Percentiles rank a stretch among this genome's conserved stretches.
These are phyloP conservation scores for Pseudoatta argentina DNA, from an alignment of 1,140 invertebrate species.

Conservation along the genomic window DNA sequence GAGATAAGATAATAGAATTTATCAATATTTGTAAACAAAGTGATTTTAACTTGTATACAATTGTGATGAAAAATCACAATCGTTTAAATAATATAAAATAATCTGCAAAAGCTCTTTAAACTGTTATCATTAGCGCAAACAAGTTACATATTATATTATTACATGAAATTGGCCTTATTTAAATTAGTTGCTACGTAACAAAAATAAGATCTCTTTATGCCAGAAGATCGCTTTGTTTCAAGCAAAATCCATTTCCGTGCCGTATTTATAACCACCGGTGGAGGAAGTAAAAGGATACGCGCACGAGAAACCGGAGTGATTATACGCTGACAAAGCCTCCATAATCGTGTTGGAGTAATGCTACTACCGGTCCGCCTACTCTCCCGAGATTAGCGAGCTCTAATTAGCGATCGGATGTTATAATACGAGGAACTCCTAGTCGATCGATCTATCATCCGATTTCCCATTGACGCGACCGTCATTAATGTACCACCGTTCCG, in stretches of 20 bases:
- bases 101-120: conserved; percentile 1
- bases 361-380: conserved; percentile 37
- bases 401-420: conserved; percentile 58
- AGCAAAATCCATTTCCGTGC: conserved; percentile 51
- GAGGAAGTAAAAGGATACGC: conserved; percentile 44
- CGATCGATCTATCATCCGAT: conserved; percentile 48
- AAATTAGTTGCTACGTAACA: background rate
- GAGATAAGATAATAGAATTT: conserved; percentile 12
- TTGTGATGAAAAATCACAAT: background rate
- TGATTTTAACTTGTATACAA: background rate
- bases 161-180: conserved; percentile 5
- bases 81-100: background rate
- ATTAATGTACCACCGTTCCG: background rate
- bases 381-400: conserved; percentile 62
- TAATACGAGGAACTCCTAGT: conserved; percentile 42
- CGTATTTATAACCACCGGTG: conserved; percentile 24
- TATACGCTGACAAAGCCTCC: conserved; percentile 47
- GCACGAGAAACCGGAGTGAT: conserved; percentile 42
- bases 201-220: conserved; percentile 39
- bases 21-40: background rate
- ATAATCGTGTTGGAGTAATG: conserved; percentile 31
- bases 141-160: conserved; percentile 15
- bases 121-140: background rate
- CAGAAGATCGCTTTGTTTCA: conserved; percentile 23
- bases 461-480: conserved; percentile 34